These are phyloP conservation scores for Callionymus lyra DNA, from an alignment of 2,113 vertebrate species.

Conservation along the genomic window DNA sequence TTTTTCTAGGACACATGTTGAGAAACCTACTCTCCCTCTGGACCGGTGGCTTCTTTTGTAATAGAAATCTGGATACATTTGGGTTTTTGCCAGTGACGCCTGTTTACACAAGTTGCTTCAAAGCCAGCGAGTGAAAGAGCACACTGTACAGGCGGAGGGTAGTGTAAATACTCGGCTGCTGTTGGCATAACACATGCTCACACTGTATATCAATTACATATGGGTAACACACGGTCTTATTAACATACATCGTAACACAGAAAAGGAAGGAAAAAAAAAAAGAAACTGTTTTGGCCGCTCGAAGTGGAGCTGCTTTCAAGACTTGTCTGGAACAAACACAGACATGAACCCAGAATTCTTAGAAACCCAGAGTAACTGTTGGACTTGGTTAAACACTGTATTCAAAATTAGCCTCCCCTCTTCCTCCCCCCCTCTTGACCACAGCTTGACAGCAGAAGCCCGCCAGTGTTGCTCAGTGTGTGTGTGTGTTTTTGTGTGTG, in stretches of 20 bases:
- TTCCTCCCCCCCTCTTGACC: conserved; percentile 29
- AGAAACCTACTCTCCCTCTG: conserved; percentile 16
- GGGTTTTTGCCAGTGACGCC: conserved; percentile 30
- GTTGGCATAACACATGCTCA: conserved; percentile 44
- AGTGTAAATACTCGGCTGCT: conserved; percentile 46
- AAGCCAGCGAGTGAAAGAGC: conserved; percentile 50
- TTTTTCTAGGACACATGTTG: conserved; percentile 16
- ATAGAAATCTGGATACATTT: conserved; percentile 36
- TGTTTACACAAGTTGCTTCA: conserved; percentile 55
- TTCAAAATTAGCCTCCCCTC: conserved; percentile 39
- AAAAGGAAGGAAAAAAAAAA: not conserved
- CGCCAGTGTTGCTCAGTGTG: conserved; percentile 10
- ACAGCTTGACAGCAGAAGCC: conserved; percentile 35
- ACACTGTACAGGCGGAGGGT: conserved; percentile 38
- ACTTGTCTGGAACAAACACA: conserved; percentile 7
- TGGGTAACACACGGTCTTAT: conserved; percentile 8
- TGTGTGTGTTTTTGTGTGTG: conserved; percentile 3
- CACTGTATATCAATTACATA: conserved; percentile 19
- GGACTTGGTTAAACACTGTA: conserved; percentile 31
- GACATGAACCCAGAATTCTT: conserved; percentile 30
- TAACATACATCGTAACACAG: conserved; percentile 19
- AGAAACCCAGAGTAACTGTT: conserved; percentile 32
- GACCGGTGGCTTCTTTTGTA: conserved; percentile 34
- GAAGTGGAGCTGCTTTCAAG: not conserved
- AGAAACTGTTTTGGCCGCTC: not conserved